phyloP scores from a whole-genome alignment of 2,797 vertebrate species.

The Pseudopleuronectes americanus region DNA sequence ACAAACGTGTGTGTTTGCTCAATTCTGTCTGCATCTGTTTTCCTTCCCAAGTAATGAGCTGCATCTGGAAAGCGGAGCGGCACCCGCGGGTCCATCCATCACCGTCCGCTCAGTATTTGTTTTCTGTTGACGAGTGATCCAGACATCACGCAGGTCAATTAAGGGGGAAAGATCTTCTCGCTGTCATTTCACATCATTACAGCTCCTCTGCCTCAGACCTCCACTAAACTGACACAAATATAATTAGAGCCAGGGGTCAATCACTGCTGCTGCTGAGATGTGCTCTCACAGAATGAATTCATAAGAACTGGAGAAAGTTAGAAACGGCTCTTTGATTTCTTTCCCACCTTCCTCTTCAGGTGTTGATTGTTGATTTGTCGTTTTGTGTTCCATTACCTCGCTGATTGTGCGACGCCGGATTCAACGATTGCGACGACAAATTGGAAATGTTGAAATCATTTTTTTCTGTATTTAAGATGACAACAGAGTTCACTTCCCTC shows the following conservation, averaged over 20 bases:
- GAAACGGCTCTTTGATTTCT: too few relatives aligned
- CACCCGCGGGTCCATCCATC: slow-evolving; percentile 20
- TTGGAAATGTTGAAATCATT: neutral
- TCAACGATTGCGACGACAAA: slow-evolving; percentile 7
- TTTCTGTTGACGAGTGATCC: slow-evolving; percentile 24
- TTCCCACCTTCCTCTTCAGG: too few relatives aligned
- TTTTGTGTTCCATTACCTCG: neutral
- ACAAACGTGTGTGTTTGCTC: neutral
- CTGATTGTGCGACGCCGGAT: slow-evolving; percentile 17
- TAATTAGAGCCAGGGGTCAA: slow-evolving; percentile 21
- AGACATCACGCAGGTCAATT: slow-evolving; percentile 38
- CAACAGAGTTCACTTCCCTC: neutral
- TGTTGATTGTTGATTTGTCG: neutral
- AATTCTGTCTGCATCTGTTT: neutral
- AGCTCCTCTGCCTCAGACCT: slow-evolving; percentile 13
- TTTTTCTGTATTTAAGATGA: neutral
- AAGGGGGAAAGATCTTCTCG: slow-evolving; percentile 18
- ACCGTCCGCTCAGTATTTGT: slow-evolving; percentile 22
- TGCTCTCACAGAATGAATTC: too few relatives aligned
- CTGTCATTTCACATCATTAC: slow-evolving; percentile 35
- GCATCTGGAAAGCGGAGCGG: neutral
- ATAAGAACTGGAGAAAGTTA: neutral
- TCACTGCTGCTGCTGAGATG: neutral
- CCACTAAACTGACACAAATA: neutral
- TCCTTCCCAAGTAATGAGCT: slow-evolving; percentile 13